Percentiles rank a stretch among this genome's conserved stretches.
Evolutionary conservation across 1,140 invertebrate genomes (phyloP).

Genomic region (Cataglyphis hispanica): DNA sequence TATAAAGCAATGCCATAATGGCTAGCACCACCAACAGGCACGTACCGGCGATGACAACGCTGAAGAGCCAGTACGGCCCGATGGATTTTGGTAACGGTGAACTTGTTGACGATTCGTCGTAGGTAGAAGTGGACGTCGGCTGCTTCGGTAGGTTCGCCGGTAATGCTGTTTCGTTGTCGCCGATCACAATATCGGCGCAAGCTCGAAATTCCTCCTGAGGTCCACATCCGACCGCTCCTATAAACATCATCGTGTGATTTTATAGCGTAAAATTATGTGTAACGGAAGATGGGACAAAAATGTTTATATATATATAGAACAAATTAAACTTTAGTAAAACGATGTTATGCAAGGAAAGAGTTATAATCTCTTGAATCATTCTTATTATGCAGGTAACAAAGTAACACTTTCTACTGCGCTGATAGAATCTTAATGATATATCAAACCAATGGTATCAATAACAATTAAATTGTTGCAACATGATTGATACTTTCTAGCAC

Average conservation of each 20-base stretch:
- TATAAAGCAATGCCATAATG: conserved; percentile 83
- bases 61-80: conserved; percentile 80
- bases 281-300: not conserved
- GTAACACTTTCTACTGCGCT: conserved; percentile 40
- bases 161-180: conserved; percentile 82
- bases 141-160: conserved; percentile 68
- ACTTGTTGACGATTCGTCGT: conserved; percentile 72
- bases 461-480: no score
- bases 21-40: conserved; percentile 84
- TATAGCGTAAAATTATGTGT: not conserved
- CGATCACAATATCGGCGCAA: conserved; percentile 93
- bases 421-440: conserved; percentile 51
- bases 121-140: conserved; percentile 68
- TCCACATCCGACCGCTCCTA: conserved; percentile 92
- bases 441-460: not conserved
- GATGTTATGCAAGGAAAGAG: conserved; percentile 7
- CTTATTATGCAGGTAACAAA: conserved; percentile 56
- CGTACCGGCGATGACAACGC: conserved; percentile 83
- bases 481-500: not conserved
- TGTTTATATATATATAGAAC: no score
- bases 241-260: conserved; percentile 73
- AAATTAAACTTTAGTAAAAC: not conserved
- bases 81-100: conserved; percentile 55
- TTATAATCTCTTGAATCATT: conserved; percentile 24
- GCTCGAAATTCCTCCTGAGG: conserved; percentile 95